These are phyloP conservation scores for Phengaris alcon DNA, from an alignment of 2,888 invertebrate genomes.

Conservation along the genomic window DNA sequence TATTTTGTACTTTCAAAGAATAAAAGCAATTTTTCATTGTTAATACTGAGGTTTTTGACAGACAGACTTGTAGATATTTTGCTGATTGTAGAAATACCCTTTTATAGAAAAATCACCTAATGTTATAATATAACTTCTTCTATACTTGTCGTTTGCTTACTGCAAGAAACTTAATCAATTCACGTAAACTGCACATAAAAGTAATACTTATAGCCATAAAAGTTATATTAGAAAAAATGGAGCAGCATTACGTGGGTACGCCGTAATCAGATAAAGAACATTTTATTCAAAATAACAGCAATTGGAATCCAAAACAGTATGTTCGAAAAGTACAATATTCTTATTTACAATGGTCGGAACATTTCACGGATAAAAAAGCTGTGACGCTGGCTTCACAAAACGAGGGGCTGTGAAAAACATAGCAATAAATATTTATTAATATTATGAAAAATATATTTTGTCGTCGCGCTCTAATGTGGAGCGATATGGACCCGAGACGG, in stretches of 20 bases:
- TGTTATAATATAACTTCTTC: too few relatives aligned
- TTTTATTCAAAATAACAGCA: neutral
- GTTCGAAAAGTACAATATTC: neutral
- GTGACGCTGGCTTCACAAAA: slow-evolving; percentile 2
- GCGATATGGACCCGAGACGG: slow-evolving; percentile 12
- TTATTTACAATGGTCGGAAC: neutral
- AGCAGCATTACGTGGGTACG: neutral
- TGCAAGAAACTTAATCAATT: too few relatives aligned
- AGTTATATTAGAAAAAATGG: neutral
- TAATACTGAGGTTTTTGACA: too few relatives aligned
- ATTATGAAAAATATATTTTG: slow-evolving; percentile 21
- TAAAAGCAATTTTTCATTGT: too few relatives aligned
- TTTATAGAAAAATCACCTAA: too few relatives aligned
- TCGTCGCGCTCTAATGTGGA: neutral
- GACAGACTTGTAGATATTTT: too few relatives aligned
- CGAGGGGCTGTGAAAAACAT: slow-evolving; percentile 5
- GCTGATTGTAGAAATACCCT: too few relatives aligned
- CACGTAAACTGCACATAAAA: too few relatives aligned
- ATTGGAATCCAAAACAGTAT: neutral
- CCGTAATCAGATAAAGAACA: neutral
- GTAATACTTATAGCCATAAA: too few relatives aligned
- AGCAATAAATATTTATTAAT: slow-evolving; percentile 24
- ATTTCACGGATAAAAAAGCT: slow-evolving; percentile 16
- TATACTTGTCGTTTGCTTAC: too few relatives aligned
- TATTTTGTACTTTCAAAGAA: too few relatives aligned